Evolutionary conservation across 2,888 invertebrate species (phyloP), one percentile per base, ranked within the genome.

Genomic region (Leuctra nigra): DNA sequence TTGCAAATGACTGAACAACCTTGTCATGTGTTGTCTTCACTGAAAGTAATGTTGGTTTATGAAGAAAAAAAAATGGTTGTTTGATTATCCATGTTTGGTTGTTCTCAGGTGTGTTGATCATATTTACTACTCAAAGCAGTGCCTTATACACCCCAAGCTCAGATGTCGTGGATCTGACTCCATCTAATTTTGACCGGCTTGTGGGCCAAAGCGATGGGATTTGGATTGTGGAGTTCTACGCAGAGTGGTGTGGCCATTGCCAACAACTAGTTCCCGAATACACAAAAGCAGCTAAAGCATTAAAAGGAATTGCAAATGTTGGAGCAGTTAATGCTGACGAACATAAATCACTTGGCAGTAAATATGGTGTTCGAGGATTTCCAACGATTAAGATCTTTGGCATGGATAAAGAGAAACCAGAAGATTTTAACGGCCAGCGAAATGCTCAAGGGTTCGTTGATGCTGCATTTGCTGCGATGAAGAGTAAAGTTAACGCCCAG

Each of bases 331-430:
- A 99, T 76, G 91, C 91, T 39, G 95, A 97, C 69, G 83, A 90
- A 50, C 87, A 97, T 68, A 85, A 88, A 67, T 82, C 86, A 4
- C 73, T 97, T 1, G 87, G 86, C 29, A 79, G 82, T 1, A 83
- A 86, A 66, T 98, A 83, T 74, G 85, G 84, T 39, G 86, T 99
- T 33, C 75, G 80, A 63, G 96, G 98, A 52, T 99, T 96, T 72
- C 99, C 99, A 2, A 94, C 97, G 0, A 86, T 99, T 61, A 99
- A 98, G 73, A 84, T 99, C 46, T 97, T 99, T 72, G 89, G 87
- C 0, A 76, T 79, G 0, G 84, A 91, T 70, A 95, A 95, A 72
- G 79, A 79, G 53, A 84, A 82, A 59, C 92, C 95, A 4, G 82
- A 82, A 35, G 91, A 93, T 61, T 97, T 83, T 72, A 84, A 86